phyloP scores from a whole-genome alignment of 2,888 invertebrate genomes.

The Acanthoscelides obtectus region DNA sequence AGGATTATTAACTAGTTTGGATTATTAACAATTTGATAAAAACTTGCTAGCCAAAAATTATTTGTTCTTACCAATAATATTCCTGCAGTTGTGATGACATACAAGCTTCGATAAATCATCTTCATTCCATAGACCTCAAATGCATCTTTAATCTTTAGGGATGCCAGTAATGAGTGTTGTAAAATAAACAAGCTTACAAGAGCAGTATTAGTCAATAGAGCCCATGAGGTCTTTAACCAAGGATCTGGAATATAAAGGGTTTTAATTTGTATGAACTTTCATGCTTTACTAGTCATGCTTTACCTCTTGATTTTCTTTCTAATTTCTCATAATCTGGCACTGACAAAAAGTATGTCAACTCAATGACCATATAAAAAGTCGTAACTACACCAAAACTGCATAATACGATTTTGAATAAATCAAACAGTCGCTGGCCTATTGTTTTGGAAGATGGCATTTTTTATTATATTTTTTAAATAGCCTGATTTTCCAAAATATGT shows the following conservation, averaged over 20 bases:
- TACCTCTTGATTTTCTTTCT: constrained; percentile 1
- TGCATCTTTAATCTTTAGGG: constrained; percentile 46
- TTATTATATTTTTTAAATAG: background rate
- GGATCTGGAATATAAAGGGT: constrained; percentile 34
- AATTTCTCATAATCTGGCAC: constrained; percentile 39
- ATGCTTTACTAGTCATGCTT: background rate
- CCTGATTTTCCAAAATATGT: background rate
- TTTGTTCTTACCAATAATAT: constrained; percentile 45
- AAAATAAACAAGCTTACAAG: constrained; percentile 53
- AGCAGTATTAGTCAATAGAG: constrained; percentile 46
- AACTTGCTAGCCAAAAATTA: background rate
- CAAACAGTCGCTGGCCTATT: background rate
- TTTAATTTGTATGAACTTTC: no score
- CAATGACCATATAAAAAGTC: constrained; percentile 52
- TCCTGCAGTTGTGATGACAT: constrained; percentile 48
- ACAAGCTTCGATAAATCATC: constrained; percentile 48
- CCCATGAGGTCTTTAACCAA: constrained; percentile 45
- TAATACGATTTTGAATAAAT: constrained; percentile 34
- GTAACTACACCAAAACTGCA: constrained; percentile 48
- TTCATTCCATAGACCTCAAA: constrained; percentile 45
- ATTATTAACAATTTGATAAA: background rate
- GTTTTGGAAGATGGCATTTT: background rate
- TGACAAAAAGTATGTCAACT: constrained; percentile 55
- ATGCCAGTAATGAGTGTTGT: constrained; percentile 56
- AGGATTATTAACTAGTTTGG: no score